A percentile compares a stretch with the other conserved stretches of the same genome.
Conservation (phyloP, 2,113 vertebrate genomes). For the Phrynosoma blainvillii region DNA sequence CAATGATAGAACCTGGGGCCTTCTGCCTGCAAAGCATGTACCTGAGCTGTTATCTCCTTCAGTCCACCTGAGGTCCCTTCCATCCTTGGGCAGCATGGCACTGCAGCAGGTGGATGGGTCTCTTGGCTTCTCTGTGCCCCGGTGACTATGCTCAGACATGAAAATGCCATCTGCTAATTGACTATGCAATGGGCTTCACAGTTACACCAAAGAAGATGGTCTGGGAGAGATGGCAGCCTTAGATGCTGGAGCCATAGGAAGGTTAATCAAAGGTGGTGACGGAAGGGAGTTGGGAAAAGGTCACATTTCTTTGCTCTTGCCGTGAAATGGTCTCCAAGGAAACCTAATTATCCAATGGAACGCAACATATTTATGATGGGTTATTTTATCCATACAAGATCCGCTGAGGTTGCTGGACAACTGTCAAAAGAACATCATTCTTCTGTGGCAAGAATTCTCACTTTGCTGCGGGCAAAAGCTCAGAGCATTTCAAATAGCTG, state of each 20-base stretch:
- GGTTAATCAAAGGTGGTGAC: background rate
- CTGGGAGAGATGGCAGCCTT: background rate
- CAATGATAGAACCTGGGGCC: background rate
- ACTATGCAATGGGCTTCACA: background rate
- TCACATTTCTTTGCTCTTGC: background rate
- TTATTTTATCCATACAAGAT: background rate
- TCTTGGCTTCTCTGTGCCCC: background rate
- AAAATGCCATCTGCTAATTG: slow-evolving; percentile 6
- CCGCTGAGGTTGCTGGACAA: background rate
- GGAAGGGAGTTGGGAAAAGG: slow-evolving; percentile 2
- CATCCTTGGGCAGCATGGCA: too few species aligned
- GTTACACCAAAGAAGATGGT: background rate
- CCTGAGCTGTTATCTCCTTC: background rate
- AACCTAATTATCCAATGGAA: slow-evolving; percentile 1
- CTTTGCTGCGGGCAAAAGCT: background rate
- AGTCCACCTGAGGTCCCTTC: background rate
- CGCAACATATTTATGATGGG: background rate
- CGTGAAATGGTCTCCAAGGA: background rate
- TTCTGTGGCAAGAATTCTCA: background rate
- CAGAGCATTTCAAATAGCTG: background rate
- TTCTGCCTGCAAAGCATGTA: background rate
- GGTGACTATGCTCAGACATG: background rate
- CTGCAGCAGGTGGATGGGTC: background rate
- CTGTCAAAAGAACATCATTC: background rate
- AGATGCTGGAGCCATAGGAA: slow-evolving; percentile 3